Percentiles rank a stretch among this genome's conserved stretches.
Evolutionary conservation across 2,113 vertebrate species (phyloP).

Genomic region (Ageneiosus marmoratus): DNA sequence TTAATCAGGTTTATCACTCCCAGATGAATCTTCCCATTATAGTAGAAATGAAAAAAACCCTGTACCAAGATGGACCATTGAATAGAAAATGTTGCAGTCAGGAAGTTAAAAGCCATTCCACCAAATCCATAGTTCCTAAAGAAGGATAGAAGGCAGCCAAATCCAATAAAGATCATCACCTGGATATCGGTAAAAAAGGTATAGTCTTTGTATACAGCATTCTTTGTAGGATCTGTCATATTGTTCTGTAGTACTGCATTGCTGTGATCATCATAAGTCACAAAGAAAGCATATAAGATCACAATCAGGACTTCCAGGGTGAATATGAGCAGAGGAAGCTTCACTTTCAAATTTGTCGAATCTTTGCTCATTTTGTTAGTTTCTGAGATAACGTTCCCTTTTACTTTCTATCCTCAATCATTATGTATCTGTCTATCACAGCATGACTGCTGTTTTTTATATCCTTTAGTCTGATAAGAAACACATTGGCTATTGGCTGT

Average conservation of each 20-base stretch:
- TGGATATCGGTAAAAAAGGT: conserved; percentile 81
- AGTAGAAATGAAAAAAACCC: conserved; percentile 75
- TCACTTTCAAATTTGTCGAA: conserved; percentile 54
- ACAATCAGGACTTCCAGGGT: conserved; percentile 71
- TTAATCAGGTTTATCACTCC: conserved; percentile 77
- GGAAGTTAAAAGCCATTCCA: conserved; percentile 79
- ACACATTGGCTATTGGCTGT: conserved; percentile 42
- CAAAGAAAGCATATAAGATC: conserved; percentile 70
- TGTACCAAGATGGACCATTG: conserved; percentile 83
- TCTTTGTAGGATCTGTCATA: conserved; percentile 60
- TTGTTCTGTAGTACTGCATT: conserved; percentile 62
- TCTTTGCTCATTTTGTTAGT: conserved; percentile 60
- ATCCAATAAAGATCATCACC: conserved; percentile 82
- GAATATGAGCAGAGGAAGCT: conserved; percentile 72
- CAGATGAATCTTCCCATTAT: conserved; percentile 71
- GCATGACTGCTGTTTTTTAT: conserved; percentile 38
- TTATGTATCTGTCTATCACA: not conserved
- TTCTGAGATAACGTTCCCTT: conserved; percentile 34
- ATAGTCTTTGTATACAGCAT: conserved; percentile 72
- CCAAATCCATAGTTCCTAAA: conserved; percentile 78
- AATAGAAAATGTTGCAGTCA: conserved; percentile 77
- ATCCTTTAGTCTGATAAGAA: conserved; percentile 46
- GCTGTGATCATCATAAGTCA: conserved; percentile 72
- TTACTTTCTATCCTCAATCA: not conserved
- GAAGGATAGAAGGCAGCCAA: conserved; percentile 82